phyloP scores from a whole-genome alignment of 1,140 invertebrate species.

The Ylistrum balloti region DNA sequence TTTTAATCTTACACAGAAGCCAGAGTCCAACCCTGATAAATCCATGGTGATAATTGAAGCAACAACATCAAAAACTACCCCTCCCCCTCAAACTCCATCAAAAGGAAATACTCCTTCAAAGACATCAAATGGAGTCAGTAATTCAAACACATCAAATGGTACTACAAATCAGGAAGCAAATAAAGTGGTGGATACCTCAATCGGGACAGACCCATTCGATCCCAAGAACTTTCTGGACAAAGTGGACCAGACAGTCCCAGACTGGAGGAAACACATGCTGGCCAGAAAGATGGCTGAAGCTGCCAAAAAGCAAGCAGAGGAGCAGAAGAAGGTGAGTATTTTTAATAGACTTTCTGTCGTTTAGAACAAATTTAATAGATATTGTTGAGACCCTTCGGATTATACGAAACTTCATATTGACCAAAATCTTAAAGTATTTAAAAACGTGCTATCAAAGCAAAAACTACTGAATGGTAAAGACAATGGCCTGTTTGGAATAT shows the following conservation, averaged over 20 bases:
- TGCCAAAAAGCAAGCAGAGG: constrained; percentile 94
- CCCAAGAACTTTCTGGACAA: constrained; percentile 82
- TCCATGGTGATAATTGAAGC: not conserved
- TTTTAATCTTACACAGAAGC: not conserved
- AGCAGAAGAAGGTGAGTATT: constrained; percentile 78
- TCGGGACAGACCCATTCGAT: constrained; percentile 61
- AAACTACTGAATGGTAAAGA: too few relatives aligned
- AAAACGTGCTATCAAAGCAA: too few relatives aligned
- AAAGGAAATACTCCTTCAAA: not conserved
- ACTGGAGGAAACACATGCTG: constrained; percentile 97
- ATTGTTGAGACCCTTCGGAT: too few relatives aligned
- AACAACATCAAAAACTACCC: not conserved
- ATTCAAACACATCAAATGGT: not conserved
- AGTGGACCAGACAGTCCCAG: constrained; percentile 95
- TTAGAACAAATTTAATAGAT: too few relatives aligned
- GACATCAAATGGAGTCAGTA: not conserved
- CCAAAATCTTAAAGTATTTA: too few relatives aligned
- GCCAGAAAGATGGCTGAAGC: constrained; percentile 95
- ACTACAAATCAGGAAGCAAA: not conserved
- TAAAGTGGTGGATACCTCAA: not conserved
- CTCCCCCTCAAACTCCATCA: constrained; percentile 17
- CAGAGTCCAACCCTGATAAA: not conserved
- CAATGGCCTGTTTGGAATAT: too few relatives aligned
- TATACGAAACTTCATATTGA: too few relatives aligned
- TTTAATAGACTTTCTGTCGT: too few relatives aligned